phyloP scores from a whole-genome alignment of 1,140 invertebrate species.

The Conus betulinus region DNA sequence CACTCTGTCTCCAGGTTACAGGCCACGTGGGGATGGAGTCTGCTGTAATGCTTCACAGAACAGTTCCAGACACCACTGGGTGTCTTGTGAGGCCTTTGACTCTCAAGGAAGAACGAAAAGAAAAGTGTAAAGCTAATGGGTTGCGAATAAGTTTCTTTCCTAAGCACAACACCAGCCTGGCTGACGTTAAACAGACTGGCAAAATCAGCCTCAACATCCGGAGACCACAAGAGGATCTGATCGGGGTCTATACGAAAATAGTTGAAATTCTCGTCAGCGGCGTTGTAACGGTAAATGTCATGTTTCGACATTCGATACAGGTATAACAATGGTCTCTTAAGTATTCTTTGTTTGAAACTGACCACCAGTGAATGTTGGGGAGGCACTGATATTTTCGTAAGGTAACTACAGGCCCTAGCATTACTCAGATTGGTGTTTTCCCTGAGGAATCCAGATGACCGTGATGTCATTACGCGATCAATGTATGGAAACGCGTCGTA shows the following conservation, averaged over 20 bases:
- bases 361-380: no score
- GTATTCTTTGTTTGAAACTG: no score
- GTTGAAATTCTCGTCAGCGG: no score
- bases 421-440: background rate
- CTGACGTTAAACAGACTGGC: background rate
- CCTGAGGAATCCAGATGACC: constrained; percentile 2
- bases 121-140: background rate
- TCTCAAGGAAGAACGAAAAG: background rate
- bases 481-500: background rate
- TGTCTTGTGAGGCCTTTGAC: background rate
- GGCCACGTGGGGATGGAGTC: background rate
- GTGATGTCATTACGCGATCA: background rate
- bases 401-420: no score
- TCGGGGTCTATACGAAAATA: no score
- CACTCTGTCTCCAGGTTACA: constrained; percentile 12
- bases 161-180: background rate
- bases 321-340: no score
- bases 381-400: background rate
- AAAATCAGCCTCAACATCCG: background rate
- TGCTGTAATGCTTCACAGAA: background rate
- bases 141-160: no score
- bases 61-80: background rate
- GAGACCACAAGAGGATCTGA: background rate
- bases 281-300: no score
- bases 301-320: no score